phyloP scores from a whole-genome alignment of 1,140 invertebrate species.

The Anastrepha ludens region DNA sequence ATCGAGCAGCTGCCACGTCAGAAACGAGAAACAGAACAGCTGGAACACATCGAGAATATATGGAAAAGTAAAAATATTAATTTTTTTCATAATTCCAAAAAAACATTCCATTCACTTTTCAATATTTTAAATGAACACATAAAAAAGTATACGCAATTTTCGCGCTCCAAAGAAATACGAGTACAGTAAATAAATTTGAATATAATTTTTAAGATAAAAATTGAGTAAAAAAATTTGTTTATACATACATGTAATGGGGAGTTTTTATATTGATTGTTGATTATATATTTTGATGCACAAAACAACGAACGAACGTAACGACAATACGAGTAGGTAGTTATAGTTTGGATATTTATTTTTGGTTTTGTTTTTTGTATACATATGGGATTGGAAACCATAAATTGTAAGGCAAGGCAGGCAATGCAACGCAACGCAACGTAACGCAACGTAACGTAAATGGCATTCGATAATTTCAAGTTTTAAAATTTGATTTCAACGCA shows the following conservation, averaged over 20 bases:
- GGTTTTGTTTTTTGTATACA: constrained; percentile 26
- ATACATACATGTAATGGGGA: constrained; percentile 49
- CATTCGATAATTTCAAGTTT: constrained; percentile 57
- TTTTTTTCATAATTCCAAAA: background rate
- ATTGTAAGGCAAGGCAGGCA: background rate
- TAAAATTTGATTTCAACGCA: constrained; percentile 62
- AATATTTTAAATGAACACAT: background rate
- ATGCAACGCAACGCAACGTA: too few relatives aligned
- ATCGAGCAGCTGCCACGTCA: constrained; percentile 95
- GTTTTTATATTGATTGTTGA: constrained; percentile 29
- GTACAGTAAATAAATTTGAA: constrained; percentile 7
- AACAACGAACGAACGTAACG: constrained; percentile 49
- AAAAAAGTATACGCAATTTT: constrained; percentile 22
- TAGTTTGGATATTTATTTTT: constrained; percentile 28
- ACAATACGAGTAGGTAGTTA: constrained; percentile 25
- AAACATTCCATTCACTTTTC: background rate
- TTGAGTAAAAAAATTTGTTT: constrained; percentile 8
- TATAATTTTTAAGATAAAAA: constrained; percentile 31
- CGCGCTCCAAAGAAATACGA: constrained; percentile 28
- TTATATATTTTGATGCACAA: constrained; percentile 45
- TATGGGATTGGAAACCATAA: constrained; percentile 49
- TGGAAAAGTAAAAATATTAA: background rate
- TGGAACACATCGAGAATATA: constrained; percentile 70
- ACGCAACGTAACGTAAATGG: constrained; percentile 26
- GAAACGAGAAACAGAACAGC: constrained; percentile 86